Evolutionary conservation across 2,888 invertebrate genomes (phyloP).

Genomic region (Acleris emargana): DNA sequence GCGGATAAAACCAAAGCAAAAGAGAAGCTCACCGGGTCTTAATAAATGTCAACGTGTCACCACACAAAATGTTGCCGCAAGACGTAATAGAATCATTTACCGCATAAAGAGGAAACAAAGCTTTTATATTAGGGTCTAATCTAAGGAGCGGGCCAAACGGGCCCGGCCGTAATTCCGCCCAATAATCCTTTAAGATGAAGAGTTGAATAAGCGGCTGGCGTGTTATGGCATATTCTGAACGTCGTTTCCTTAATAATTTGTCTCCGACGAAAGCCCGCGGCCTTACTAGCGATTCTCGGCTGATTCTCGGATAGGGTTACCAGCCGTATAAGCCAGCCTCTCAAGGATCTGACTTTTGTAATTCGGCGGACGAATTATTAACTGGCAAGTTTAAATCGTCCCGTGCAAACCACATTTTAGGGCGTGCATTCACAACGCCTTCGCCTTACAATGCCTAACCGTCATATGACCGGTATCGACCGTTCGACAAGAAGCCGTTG

Average conservation of each 20-base stretch:
- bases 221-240: constrained; percentile 62
- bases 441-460: too few relatives aligned
- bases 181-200: constrained; percentile 67
- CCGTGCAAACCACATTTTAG: too few relatives aligned
- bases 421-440: too few relatives aligned
- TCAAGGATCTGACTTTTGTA: too few relatives aligned
- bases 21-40: not conserved
- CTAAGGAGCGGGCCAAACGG: constrained; percentile 46
- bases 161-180: constrained; percentile 50
- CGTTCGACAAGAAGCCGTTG: too few relatives aligned
- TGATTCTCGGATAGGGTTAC: not conserved
- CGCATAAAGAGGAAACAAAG: constrained; percentile 49
- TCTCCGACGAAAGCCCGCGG: constrained; percentile 47
- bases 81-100: constrained; percentile 40
- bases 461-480: too few relatives aligned
- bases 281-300: constrained; percentile 47
- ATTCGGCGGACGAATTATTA: too few relatives aligned
- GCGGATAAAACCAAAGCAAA: constrained; percentile 9
- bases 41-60: constrained; percentile 30
- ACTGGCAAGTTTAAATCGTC: too few relatives aligned
- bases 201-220: constrained; percentile 60
- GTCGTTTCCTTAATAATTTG: constrained; percentile 64
- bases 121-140: constrained; percentile 58
- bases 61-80: constrained; percentile 40
- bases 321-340: too few relatives aligned